phyloP scores from a whole-genome alignment of 2,888 invertebrate species.

The Patella caerulea region DNA sequence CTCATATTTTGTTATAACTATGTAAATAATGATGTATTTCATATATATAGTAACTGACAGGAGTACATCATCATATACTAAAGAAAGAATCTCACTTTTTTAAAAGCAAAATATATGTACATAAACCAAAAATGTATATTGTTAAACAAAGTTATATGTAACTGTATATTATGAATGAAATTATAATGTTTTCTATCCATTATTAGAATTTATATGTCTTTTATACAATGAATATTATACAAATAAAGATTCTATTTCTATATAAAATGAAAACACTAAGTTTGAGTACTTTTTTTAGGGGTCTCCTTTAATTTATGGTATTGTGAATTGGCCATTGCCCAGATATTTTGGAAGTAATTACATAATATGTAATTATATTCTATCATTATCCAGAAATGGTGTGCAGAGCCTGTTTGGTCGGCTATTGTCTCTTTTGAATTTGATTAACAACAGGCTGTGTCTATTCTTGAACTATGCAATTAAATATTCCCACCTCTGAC shows the following conservation, averaged over 20 bases:
- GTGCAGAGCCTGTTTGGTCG: too few relatives aligned
- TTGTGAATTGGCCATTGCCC: too few relatives aligned
- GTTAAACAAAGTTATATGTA: background rate
- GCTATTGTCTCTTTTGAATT: too few relatives aligned
- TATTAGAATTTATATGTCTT: background rate
- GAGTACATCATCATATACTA: background rate
- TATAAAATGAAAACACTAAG: background rate
- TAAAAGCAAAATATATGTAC: background rate
- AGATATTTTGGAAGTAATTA: too few relatives aligned
- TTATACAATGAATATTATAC: constrained; percentile 10
- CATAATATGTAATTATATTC: too few relatives aligned
- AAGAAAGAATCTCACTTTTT: background rate
- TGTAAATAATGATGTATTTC: background rate
- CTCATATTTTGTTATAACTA: background rate
- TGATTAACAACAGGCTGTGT: too few relatives aligned
- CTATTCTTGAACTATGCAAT: too few relatives aligned
- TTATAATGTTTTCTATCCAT: constrained; percentile 1
- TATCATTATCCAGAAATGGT: too few relatives aligned
- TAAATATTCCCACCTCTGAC: too few relatives aligned
- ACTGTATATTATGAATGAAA: constrained; percentile 3
- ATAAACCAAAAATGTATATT: background rate
- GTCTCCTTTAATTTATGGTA: too few relatives aligned
- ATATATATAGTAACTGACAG: background rate
- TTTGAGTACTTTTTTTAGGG: background rate
- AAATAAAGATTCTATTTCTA: constrained; percentile 13